Evolutionary conservation across 2,113 vertebrate genomes (phyloP).

Genomic region (Takifugu bimaculatus): DNA sequence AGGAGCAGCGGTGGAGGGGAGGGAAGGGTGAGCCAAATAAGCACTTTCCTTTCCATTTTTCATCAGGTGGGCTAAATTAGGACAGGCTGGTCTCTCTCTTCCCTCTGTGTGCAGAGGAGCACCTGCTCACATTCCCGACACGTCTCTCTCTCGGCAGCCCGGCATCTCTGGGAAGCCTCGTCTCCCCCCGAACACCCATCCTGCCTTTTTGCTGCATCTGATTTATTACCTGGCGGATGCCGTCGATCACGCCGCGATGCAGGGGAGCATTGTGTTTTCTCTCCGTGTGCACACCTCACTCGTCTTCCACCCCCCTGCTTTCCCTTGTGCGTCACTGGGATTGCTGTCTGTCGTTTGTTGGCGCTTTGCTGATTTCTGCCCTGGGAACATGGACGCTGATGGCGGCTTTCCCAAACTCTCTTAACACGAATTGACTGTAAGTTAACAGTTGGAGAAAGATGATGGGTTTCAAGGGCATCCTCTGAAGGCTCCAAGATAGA

Average conservation of each 20-base stretch:
- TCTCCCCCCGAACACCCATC: constrained; percentile 50
- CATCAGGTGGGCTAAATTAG: constrained; percentile 66
- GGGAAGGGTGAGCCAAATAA: constrained; percentile 66
- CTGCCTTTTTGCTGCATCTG: constrained; percentile 57
- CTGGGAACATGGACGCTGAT: constrained; percentile 29
- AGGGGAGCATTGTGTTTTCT: constrained; percentile 57
- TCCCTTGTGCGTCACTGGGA: constrained; percentile 24
- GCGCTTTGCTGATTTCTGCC: constrained; percentile 33
- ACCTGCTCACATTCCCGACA: constrained; percentile 62
- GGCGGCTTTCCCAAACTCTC: constrained; percentile 18
- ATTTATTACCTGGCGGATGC: constrained; percentile 58
- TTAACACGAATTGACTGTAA: constrained; percentile 21
- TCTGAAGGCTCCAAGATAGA: not conserved
- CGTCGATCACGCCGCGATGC: constrained; percentile 58
- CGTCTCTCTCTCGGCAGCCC: constrained; percentile 40
- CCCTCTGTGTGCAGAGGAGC: constrained; percentile 17
- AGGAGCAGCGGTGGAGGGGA: constrained; percentile 28
- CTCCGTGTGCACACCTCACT: constrained; percentile 24
- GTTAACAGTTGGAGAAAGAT: constrained; percentile 42
- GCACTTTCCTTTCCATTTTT: constrained; percentile 73
- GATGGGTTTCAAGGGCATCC: constrained; percentile 13
- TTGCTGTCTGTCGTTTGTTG: constrained; percentile 51
- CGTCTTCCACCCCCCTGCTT: not conserved
- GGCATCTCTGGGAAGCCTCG: constrained; percentile 23
- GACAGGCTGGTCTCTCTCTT: constrained; percentile 36